A percentile compares a stretch with the other conserved stretches of the same genome.
phyloP scores from a whole-genome alignment of 2,888 invertebrate species.

The Oscheius myriophilus region DNA sequence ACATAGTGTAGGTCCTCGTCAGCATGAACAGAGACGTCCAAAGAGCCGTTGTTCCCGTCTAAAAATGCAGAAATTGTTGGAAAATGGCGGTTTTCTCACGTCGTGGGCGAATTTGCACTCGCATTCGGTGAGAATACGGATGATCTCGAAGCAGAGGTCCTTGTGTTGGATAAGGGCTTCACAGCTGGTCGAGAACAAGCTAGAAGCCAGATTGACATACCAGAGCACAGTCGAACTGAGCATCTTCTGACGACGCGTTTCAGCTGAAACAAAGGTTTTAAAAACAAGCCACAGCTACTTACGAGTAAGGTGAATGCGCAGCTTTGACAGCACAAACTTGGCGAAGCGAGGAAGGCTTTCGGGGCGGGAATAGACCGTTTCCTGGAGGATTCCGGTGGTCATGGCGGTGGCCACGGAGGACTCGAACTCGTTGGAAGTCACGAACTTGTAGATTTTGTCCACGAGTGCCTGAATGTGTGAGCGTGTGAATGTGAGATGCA shows the following conservation, averaged over 20 bases:
- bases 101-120: slow-evolving; percentile 36
- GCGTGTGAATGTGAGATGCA: no score
- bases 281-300: slow-evolving; percentile 2
- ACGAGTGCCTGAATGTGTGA: slow-evolving; percentile 20
- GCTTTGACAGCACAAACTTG: slow-evolving; percentile 28
- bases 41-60: slow-evolving; percentile 28
- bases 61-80: not conserved
- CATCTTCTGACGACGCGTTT: slow-evolving; percentile 25
- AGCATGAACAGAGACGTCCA: slow-evolving; percentile 23
- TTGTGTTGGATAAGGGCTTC: slow-evolving; percentile 35
- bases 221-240: slow-evolving; percentile 35
- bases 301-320: slow-evolving; percentile 36
- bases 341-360: slow-evolving; percentile 30
- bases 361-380: slow-evolving; percentile 26
- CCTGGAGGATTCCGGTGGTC: slow-evolving; percentile 24
- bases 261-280: slow-evolving; percentile 31
- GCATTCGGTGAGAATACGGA: slow-evolving; percentile 32
- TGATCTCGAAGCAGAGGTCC: slow-evolving; percentile 35
- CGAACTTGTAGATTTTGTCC: slow-evolving; percentile 33
- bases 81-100: slow-evolving; percentile 17
- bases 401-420: slow-evolving; percentile 35
- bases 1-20: slow-evolving; percentile 25
- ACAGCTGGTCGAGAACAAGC: slow-evolving; percentile 27
- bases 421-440: slow-evolving; percentile 34
- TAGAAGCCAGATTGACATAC: slow-evolving; percentile 30